These are phyloP conservation scores for Chrysolina oricalcia DNA, from an alignment of 2,888 invertebrate genomes.

Conservation along the genomic window DNA sequence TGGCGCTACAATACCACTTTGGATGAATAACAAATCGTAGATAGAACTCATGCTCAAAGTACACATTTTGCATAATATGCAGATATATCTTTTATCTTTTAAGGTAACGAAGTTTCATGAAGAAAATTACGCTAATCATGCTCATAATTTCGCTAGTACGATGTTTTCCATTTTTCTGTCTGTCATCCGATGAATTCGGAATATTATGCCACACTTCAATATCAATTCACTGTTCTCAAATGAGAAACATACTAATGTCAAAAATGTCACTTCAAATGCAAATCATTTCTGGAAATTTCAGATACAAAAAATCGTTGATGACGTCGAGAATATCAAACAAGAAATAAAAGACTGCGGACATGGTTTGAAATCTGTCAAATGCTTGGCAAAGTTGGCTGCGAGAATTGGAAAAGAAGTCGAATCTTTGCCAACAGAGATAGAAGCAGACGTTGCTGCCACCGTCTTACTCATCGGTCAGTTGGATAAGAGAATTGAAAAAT, in stretches of 20 bases:
- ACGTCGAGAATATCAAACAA: constrained; percentile 42
- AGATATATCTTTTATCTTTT: not conserved
- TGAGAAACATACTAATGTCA: not conserved
- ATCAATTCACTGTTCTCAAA: too few species aligned
- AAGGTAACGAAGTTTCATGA: not conserved
- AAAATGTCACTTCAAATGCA: not conserved
- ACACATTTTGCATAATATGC: too few species aligned
- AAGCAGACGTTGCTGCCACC: constrained; percentile 29
- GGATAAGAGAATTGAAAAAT: constrained; percentile 32
- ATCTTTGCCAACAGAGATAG: constrained; percentile 33
- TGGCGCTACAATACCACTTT: not conserved
- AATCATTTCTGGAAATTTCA: constrained; percentile 19
- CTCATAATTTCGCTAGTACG: too few species aligned
- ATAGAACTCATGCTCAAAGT: not conserved
- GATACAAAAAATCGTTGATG: constrained; percentile 30
- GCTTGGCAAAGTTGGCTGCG: constrained; percentile 37
- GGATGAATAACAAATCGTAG: not conserved
- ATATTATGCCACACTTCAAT: too few species aligned
- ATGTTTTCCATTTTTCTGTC: too few species aligned
- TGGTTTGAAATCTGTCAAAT: constrained; percentile 37
- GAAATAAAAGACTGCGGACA: constrained; percentile 43
- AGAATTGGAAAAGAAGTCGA: constrained; percentile 41
- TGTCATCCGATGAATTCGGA: too few species aligned
- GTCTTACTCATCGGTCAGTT: constrained; percentile 25
- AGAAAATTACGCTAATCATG: too few species aligned